Evolutionary conservation across 2,888 invertebrate genomes (phyloP), one percentile per base, ranked within the genome.

Genomic region (Temnothorax ravouxi): DNA sequence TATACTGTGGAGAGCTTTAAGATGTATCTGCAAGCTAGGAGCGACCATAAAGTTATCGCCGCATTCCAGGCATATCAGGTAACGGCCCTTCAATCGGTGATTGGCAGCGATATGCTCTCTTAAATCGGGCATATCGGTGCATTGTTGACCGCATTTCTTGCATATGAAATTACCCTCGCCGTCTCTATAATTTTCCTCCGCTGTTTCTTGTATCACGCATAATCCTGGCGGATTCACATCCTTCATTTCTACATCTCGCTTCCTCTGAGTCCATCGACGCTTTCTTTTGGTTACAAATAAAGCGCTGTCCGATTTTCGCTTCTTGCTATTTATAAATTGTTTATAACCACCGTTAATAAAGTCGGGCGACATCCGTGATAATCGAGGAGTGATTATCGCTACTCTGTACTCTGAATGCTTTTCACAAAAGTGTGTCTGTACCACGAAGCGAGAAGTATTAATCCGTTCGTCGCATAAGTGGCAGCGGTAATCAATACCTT

Each of bases 41-140:
- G 97, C 96, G 0, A 97, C 97, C 18, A 97, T 96, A 94, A 98
- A 98, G 93, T 97, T 97, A 89, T 97, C 96, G 0, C 97, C 98
- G 94, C 98, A 98, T 94, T 98, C 98, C 94, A 97, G 95, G 92
- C 98, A 98, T 92, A 94, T 90, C 62, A 96, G 95, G 82, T 95
- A 95, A 44, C 94, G 94, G 9, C 93, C 93, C 25, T 92, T 92
- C 59, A 94, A 92, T 47, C 93, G 88, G 79, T 94, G 94, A 87
- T 91, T 91, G 0, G 87, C 83, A 0, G 93, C 92, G 21, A 95
- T 93, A 62, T 95, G 95, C 21, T 91, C 87, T 9, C 93, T 88
- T 83, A 95, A 71, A 3, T 90, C 74, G 0, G 87, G 67, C 76
- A 91, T 92, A 54, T 93, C 88, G 2, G 90, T 80, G 79, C 93